Evolutionary conservation across 2,113 vertebrate genomes (phyloP), one percentile per base, ranked within the genome.

Genomic region (Probosciger aterrimus): DNA sequence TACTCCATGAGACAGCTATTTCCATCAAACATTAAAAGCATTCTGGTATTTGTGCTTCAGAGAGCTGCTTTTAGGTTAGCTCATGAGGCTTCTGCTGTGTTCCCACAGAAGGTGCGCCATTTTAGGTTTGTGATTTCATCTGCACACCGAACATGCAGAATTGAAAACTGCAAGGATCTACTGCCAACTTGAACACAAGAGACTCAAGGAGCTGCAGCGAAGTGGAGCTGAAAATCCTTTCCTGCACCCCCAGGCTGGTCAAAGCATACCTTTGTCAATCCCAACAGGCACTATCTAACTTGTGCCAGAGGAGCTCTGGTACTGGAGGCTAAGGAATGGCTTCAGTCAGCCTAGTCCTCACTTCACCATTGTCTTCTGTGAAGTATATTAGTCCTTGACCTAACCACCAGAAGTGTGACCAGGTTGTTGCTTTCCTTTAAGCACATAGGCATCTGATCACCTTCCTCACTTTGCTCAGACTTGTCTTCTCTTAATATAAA

Each of bases 281-380:
- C 76, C 6, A 22, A 3, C 30, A 31, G 25, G 22, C 0, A 0
- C 23, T 16, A 24, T 3, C 10, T n/a, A 5, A 8, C 6, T 24
- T 2, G 7, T 12, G 55, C 62, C 57, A 5, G 6, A 14, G 22
- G 41, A 69, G 30, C 41, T 53, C 25, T 8, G 17, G 27, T 33
- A 41, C 53, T 69, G 25, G 23, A 63, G 31, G 49, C n/a, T 10
- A 19, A 5, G 37, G 15, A 47, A 31, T 3, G 6, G 9, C n/a
- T 55, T 20, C 31, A 4, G 27, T 35, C 41, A 63, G 63, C 27
- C 27, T 4, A 15, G 27, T 22, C 49, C 20, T 33, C 12, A 25
- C 53, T 17, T 15, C 2, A 6, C 31, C 2, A 0, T 4, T 15
- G 30, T 23, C n/a, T 75, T 46, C 41, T 14, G 6, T 9, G n/a